Conservation (phyloP, 2,888 invertebrate genomes). For the Formica aserva region DNA sequence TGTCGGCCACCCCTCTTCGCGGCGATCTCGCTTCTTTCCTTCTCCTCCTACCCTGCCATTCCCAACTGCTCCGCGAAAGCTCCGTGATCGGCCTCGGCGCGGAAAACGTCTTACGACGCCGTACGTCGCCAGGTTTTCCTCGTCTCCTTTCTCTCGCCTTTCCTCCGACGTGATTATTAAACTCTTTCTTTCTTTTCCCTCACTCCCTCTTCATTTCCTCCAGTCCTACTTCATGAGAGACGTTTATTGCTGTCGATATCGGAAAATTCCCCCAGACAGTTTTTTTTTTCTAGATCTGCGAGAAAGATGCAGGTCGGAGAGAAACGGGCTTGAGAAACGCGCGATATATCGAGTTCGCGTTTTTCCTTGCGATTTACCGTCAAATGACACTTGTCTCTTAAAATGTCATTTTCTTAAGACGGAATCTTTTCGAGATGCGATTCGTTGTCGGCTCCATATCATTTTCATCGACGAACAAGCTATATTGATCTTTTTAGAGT, state of each 20-base stretch:
- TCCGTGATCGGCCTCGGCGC: conserved; percentile 13
- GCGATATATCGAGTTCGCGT: neutral
- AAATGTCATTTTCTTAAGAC: neutral
- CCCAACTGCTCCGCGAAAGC: neutral
- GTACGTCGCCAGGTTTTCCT: neutral
- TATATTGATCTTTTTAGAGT: neutral
- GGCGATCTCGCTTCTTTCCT: conserved; percentile 36
- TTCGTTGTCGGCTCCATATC: neutral
- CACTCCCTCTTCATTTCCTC: neutral
- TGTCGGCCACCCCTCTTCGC: conserved; percentile 28
- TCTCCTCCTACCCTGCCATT: too few relatives aligned
- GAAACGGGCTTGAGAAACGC: neutral
- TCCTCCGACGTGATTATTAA: conserved; percentile 21
- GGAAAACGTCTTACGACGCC: conserved; percentile 33
- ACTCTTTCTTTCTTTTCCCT: neutral
- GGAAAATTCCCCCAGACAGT: neutral
- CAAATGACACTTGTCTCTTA: neutral
- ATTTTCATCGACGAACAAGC: neutral
- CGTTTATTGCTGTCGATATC: conserved; percentile 7
- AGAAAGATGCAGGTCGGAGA: neutral
- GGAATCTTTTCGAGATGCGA: neutral
- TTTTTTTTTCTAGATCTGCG: neutral
- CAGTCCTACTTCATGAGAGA: neutral
- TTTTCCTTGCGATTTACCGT: neutral
- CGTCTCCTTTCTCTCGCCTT: neutral